Percentiles rank a stretch among this genome's conserved stretches.
Conservation (phyloP, 2,888 invertebrate species). For the Congeria kusceri region DNA sequence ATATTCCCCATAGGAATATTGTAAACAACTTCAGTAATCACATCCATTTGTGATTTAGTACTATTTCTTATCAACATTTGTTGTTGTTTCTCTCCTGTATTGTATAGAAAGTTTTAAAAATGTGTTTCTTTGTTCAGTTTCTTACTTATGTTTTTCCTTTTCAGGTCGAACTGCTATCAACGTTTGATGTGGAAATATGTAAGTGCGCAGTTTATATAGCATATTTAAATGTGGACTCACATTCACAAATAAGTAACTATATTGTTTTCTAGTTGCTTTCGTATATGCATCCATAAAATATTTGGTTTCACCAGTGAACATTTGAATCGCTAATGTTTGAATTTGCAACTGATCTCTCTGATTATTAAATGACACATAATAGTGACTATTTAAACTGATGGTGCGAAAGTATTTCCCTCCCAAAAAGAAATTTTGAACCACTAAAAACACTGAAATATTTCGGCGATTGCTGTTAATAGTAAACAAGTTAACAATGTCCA, state of each 20-base stretch:
- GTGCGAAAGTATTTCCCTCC: constrained; percentile 42
- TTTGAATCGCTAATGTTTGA: constrained; percentile 26
- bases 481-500: constrained; percentile 11
- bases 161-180: constrained; percentile 1
- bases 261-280: constrained; percentile 11
- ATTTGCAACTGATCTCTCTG: constrained; percentile 31
- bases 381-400: constrained; percentile 38
- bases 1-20: constrained; percentile 18
- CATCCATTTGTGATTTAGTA: constrained; percentile 1
- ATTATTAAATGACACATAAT: constrained; percentile 31
- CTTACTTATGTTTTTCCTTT: constrained; percentile 2
- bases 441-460: constrained; percentile 32
- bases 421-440: constrained; percentile 45
- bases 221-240: no score
- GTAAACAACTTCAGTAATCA: constrained; percentile 22
- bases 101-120: neutral
- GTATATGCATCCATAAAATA: no score
- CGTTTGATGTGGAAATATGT: neutral
- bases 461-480: constrained; percentile 19
- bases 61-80: neutral
- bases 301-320: no score
- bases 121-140: constrained; percentile 2
- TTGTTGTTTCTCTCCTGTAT: neutral
- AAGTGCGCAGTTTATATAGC: no score
- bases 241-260: no score